Evolutionary conservation across 2,888 invertebrate genomes (phyloP).

Genomic region (Diarsia dahlii): DNA sequence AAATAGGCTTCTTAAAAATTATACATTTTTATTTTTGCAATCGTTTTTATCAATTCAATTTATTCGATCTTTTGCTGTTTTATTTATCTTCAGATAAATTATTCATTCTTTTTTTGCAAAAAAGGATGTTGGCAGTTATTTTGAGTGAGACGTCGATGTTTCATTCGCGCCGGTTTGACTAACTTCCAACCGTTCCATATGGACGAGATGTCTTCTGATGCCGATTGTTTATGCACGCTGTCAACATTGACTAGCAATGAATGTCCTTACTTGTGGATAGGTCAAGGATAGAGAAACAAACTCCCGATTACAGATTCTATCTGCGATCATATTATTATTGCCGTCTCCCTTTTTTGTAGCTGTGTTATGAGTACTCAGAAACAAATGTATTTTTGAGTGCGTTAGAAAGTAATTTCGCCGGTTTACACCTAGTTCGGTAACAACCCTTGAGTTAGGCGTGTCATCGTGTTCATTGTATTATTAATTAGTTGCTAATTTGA

Average conservation of each 20-base stretch:
- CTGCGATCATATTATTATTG: background rate
- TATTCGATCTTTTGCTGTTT: constrained; percentile 5
- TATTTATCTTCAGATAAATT: background rate
- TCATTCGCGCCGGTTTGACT: background rate
- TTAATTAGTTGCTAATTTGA: background rate
- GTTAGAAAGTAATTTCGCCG: background rate
- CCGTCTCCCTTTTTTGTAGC: background rate
- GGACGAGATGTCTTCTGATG: constrained; percentile 15
- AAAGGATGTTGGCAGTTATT: background rate
- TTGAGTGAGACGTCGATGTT: constrained; percentile 21
- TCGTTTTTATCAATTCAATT: constrained; percentile 25
- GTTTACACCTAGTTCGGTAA: background rate
- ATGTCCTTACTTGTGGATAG: constrained; percentile 2
- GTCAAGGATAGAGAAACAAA: constrained; percentile 22
- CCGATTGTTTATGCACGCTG: constrained; percentile 43
- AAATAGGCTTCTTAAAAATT: constrained; percentile 39
- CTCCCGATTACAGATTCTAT: background rate
- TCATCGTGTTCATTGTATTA: background rate
- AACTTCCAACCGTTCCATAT: constrained; percentile 37
- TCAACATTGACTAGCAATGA: constrained; percentile 51
- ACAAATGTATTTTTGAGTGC: background rate
- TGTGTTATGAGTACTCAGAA: background rate
- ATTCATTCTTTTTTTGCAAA: constrained; percentile 23
- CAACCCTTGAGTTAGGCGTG: background rate
- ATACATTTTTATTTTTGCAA: constrained; percentile 31